Percentiles rank a stretch among this genome's conserved stretches.
Conservation (phyloP, 2,888 invertebrate species). For the Bunonema sp. region DNA sequence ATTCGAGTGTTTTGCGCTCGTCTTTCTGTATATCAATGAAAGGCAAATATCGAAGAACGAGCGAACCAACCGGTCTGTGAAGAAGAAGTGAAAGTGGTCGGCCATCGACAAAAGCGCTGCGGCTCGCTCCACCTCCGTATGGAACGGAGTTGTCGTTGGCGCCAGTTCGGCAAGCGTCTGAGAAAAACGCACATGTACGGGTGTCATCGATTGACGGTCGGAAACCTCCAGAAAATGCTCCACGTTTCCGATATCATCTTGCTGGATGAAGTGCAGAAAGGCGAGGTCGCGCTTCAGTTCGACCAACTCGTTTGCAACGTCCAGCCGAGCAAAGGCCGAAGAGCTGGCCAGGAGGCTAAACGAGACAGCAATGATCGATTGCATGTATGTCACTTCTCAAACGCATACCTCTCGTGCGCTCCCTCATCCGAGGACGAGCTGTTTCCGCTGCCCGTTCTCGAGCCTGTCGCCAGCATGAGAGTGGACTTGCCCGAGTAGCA, state of each 20-base stretch:
- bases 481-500: slow-evolving; percentile 11
- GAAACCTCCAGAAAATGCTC: slow-evolving; percentile 28
- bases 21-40: too few relatives aligned
- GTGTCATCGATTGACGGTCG: background rate
- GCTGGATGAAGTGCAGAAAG: slow-evolving; percentile 27
- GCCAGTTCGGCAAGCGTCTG: slow-evolving; percentile 24
- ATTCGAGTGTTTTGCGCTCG: too few relatives aligned
- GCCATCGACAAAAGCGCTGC: slow-evolving; percentile 4
- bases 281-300: slow-evolving; percentile 28
- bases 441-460: too few relatives aligned
- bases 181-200: background rate
- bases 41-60: too few relatives aligned
- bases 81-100: slow-evolving; percentile 28
- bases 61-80: slow-evolving; percentile 35
- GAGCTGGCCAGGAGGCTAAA: too few relatives aligned
- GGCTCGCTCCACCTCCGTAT: slow-evolving; percentile 16
- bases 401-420: too few relatives aligned
- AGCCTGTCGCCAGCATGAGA: slow-evolving; percentile 16
- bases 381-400: too few relatives aligned
- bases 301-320: slow-evolving; percentile 23
- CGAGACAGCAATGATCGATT: too few relatives aligned
- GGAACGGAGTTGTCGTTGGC: slow-evolving; percentile 13
- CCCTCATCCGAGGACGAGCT: too few relatives aligned
- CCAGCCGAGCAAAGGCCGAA: slow-evolving; percentile 9
- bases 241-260: slow-evolving; percentile 26